Evolutionary conservation across 2,797 vertebrate genomes (phyloP).

Genomic region (Notoglanidium macrostoma): DNA sequence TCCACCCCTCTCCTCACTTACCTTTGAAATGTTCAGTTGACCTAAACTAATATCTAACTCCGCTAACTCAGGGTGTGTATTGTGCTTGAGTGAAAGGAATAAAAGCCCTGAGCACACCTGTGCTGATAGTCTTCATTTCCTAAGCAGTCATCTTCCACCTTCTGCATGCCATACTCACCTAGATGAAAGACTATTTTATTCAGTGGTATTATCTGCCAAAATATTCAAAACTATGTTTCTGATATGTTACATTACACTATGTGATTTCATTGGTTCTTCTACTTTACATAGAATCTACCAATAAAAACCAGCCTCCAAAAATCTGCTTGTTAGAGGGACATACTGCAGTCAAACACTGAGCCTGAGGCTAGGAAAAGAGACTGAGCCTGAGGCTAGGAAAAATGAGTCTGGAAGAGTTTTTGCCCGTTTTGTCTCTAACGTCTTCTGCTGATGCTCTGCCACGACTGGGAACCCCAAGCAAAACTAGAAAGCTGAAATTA

Average conservation of each 20-base stretch:
- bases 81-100: constrained; percentile 61
- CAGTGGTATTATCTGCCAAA: not conserved
- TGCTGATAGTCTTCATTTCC: constrained; percentile 68
- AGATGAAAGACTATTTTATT: not conserved
- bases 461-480: constrained; percentile 31
- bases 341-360: constrained; percentile 19
- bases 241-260: not conserved
- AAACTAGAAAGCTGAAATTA: not conserved
- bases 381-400: not conserved
- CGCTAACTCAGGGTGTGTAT: constrained; percentile 52
- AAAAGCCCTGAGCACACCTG: constrained; percentile 69
- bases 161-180: constrained; percentile 15
- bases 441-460: constrained; percentile 54
- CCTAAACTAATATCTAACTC: constrained; percentile 61
- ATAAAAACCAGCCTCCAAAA: too few species aligned
- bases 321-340: not conserved
- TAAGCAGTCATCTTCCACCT: constrained; percentile 60
- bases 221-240: not conserved
- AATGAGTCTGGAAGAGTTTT: not conserved
- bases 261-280: not conserved
- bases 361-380: too few species aligned
- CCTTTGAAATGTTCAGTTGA: constrained; percentile 63
- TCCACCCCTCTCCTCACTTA: constrained; percentile 39
- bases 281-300: not conserved
- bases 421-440: constrained; percentile 41